Evolutionary conservation across 2,113 vertebrate genomes (phyloP).

Genomic region (Phycodurus eques): DNA sequence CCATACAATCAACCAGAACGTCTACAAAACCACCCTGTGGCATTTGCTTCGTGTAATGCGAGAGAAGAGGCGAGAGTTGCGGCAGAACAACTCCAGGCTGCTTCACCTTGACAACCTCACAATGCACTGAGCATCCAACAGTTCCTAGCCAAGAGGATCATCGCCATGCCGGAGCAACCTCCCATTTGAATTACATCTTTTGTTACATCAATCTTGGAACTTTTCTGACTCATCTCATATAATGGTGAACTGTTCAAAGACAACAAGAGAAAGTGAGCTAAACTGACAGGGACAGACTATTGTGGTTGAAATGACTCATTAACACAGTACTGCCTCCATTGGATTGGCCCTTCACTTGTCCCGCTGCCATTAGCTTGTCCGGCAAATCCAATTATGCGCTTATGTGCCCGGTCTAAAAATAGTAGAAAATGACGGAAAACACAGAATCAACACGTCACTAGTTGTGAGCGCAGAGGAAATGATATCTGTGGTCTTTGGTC

Average conservation of each 20-base stretch:
- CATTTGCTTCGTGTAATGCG: too few species aligned
- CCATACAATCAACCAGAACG: too few species aligned
- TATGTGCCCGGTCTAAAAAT: constrained; percentile 70
- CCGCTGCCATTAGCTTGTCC: constrained; percentile 63
- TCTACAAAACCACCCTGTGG: too few species aligned
- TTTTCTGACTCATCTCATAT: neutral
- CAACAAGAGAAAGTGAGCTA: constrained; percentile 21
- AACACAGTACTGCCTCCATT: constrained; percentile 41
- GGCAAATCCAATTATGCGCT: constrained; percentile 85
- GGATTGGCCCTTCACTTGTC: constrained; percentile 59
- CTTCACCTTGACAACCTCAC: neutral
- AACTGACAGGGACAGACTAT: constrained; percentile 26
- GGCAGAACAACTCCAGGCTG: too few species aligned
- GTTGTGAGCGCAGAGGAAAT: constrained; percentile 31
- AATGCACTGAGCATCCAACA: neutral
- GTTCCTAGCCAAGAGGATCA: neutral
- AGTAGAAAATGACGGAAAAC: constrained; percentile 64
- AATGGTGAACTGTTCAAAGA: constrained; percentile 3
- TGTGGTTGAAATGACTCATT: constrained; percentile 58
- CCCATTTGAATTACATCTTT: neutral
- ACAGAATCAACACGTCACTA: constrained; percentile 32
- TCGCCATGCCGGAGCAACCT: neutral
- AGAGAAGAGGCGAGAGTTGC: neutral
- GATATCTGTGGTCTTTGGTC: constrained; percentile 37
- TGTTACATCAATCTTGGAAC: neutral